Base-by-base conservation (phyloP, 2,113 vertebrate species). In the Psittacula cyanocephala region DNA sequence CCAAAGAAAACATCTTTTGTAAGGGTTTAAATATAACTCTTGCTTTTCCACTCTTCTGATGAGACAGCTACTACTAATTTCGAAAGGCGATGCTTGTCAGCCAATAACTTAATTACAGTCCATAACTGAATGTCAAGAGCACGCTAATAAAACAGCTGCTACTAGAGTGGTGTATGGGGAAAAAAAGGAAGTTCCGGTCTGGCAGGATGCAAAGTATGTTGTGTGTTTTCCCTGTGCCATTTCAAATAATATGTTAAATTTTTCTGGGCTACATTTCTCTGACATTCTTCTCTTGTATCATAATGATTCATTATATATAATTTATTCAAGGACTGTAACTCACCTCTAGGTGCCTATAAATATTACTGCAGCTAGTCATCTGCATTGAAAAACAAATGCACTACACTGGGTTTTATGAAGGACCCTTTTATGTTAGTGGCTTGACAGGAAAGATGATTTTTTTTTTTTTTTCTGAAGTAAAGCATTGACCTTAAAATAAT, bases 251-350 rank as follows among this genome's bases (percentile, higher is more conserved):
- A 86, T 15, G 57, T 81, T 95, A 69, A 60, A n/a, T 94, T 88
- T 96, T 95, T 95, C 80, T 84, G 76, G 52, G 72, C 85, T 93
- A 60, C 86, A 43, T 88, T 91, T 90, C 20, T 53, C 88, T 90
- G 88, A 81, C 77, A 81, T 78, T 81, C 39, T 91, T 71, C 92
- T 81, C 86, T 86, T 76, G 72, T 93, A 79, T 69, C 83, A 91
- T 91, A 94, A 93, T 96, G 93, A 95, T 93, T 94, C 76, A 94
- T 95, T 93, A 90, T 11, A 76, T 62, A 46, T 92, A 76, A 96
- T 96, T 82, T 95, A 95, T 96, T 96, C 93, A 84, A 93, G 81
- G 88, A 68, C 86, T 93, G 57, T 84, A 94, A 86, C 65, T 93
- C 93, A 96, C 90, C 86, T 95, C 80, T 68, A 75, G 91, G 74